These are phyloP conservation scores for Cirrhinus mrigala DNA, from an alignment of 2,797 vertebrate genomes.

Conservation along the genomic window DNA sequence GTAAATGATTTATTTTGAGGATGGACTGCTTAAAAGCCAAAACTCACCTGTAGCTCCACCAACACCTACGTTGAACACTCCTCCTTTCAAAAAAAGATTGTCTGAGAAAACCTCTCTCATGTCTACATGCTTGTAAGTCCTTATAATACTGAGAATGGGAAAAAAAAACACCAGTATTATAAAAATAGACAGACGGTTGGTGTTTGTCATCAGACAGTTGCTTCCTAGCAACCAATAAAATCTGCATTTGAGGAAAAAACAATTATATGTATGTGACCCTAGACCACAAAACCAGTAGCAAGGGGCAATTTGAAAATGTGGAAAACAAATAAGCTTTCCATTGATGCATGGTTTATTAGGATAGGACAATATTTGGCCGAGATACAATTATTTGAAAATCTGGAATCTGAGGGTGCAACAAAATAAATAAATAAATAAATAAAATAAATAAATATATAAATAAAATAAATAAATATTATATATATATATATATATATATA, in stretches of 20 bases:
- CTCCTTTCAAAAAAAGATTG: neutral
- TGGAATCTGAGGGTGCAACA: too few species aligned
- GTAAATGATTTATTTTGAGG: slow-evolving; percentile 7
- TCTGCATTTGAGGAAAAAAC: neutral
- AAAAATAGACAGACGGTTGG: neutral
- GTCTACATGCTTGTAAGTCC: neutral
- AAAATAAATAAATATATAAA: too few species aligned
- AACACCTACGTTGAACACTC: neutral
- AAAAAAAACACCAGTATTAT: neutral
- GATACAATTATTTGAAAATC: too few species aligned
- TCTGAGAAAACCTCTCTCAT: neutral
- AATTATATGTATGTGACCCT: too few species aligned
- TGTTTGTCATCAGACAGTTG: neutral
- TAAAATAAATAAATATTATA: too few species aligned
- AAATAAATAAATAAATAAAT: too few species aligned
- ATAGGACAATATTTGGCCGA: too few species aligned
- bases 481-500: too few species aligned
- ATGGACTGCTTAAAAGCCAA: neutral
- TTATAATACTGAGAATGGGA: slow-evolving; percentile 7
- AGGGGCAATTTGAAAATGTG: too few species aligned
- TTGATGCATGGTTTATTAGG: too few species aligned
- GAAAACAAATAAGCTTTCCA: too few species aligned
- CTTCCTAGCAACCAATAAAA: slow-evolving; percentile 7
- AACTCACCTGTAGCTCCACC: slow-evolving; percentile 4
- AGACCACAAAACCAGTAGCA: too few species aligned